Base-by-base conservation (phyloP, 2,113 vertebrate genomes). In the Peromyscus maniculatus region DNA sequence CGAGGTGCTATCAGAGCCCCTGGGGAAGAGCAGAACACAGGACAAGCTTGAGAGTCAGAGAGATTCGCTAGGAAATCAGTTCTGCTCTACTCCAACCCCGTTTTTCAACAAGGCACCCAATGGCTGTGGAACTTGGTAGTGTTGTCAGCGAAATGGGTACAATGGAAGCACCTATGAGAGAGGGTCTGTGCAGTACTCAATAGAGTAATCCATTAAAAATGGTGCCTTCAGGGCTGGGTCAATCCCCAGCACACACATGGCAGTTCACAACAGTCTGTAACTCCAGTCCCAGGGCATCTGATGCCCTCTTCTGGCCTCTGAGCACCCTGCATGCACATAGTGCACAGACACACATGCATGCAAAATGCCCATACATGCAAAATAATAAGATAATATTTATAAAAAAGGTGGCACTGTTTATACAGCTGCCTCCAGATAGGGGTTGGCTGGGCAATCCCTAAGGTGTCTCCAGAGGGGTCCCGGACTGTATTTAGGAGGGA, bases 111-210 rank as follows among this genome's bases (percentile, higher is more conserved):
- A 57, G 49, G 36, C 31, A 17, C 46, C 17, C 33, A 13, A 43
- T 4, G 57, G 21, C 49, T 15, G 19, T n/a, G 43, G 36, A 17
- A n/a, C 39, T 84, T 24, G 24, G 71, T 3, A 15, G 9, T 17
- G 64, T 57, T n/a, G 26, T 46, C 84, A 80, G 43, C 31, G 49
- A 74, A 78, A 36, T 21, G 66, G 74, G 80, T 57, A 86, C 26
- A 59, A 57, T 0, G 10, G 59, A 64, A 66, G 21, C 4, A 7
- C 5, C 43, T 11, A 1, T 1, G 12, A 72, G 39, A 7, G 8
- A 55, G 78, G 10, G 22, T 31, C 69, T 87, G 31, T 69, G 19
- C 1, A 11, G 66, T 31, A 43, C 39, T 86, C 67, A 71, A 13
- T 5, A 67, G 16, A 67, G 13, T 49, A 33, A 67, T 39, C 43